These are phyloP conservation scores for Callospermophilus lateralis DNA, from an alignment of 2,113 vertebrate species.

Conservation along the genomic window DNA sequence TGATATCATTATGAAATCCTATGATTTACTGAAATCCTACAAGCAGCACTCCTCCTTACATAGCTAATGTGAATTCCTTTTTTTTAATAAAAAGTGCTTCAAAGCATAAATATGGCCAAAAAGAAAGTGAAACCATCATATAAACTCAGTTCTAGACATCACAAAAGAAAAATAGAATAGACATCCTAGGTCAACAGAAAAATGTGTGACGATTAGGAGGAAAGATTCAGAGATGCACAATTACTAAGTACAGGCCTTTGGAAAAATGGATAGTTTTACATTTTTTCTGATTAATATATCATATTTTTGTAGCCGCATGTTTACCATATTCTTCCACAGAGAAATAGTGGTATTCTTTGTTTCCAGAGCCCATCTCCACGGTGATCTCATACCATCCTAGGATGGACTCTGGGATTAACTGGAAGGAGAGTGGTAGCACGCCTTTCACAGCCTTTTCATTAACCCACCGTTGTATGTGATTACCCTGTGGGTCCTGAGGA, in stretches of 20 bases:
- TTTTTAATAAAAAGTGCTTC: background rate
- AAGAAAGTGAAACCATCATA: background rate
- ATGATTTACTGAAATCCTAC: background rate
- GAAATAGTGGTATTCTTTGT: constrained; percentile 70
- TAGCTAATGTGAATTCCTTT: background rate
- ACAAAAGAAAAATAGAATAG: background rate
- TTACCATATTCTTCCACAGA: constrained; percentile 86
- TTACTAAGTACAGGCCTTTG: background rate
- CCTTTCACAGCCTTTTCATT: constrained; percentile 58
- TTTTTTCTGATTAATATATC: background rate
- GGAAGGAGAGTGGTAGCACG: constrained; percentile 79
- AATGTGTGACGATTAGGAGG: background rate
- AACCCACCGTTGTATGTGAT: constrained; percentile 85
- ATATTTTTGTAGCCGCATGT: background rate
- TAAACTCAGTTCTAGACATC: background rate
- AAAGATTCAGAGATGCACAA: background rate
- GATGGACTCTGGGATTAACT: constrained; percentile 79
- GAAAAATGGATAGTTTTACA: background rate
- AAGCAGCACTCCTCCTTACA: background rate
- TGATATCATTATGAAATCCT: background rate
- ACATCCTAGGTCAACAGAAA: background rate
- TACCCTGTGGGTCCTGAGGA: constrained; percentile 82
- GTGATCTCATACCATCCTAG: constrained; percentile 81
- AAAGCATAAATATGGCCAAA: background rate
- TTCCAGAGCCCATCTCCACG: constrained; percentile 48